Conservation (phyloP, 2,797 vertebrate species). For the Champsocephalus gunnari region DNA sequence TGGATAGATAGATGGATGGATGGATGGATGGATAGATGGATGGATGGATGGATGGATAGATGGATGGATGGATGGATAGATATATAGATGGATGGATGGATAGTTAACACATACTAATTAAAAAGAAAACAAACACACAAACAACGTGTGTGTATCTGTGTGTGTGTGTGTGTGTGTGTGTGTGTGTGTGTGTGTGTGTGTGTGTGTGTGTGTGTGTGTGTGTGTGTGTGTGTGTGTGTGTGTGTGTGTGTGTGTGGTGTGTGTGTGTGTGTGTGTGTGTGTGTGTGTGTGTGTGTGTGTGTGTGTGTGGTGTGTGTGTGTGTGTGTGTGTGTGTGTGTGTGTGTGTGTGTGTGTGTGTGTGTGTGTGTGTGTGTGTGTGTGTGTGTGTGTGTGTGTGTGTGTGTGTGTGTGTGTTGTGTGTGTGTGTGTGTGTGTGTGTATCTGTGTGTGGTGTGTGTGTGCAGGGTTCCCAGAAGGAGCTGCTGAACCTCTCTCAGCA, state of each 20-base stretch:
- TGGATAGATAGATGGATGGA: too few relatives aligned
- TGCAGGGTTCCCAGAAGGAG: slow-evolving; percentile 95
- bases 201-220: slow-evolving; percentile 35
- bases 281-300: slow-evolving; percentile 29
- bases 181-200: slow-evolving; percentile 35
- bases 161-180: too few relatives aligned
- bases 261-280: slow-evolving; percentile 33
- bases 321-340: background rate
- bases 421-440: background rate
- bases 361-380: slow-evolving; percentile 13
- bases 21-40: too few relatives aligned
- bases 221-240: background rate
- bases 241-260: slow-evolving; percentile 16
- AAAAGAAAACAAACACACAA: too few relatives aligned
- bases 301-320: slow-evolving; percentile 13
- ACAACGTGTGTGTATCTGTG: too few relatives aligned
- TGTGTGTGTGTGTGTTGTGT: slow-evolving; percentile 34
- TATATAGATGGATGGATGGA: too few relatives aligned
- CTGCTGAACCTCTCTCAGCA: slow-evolving; percentile 97
- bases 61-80: too few relatives aligned
- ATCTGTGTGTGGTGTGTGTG: slow-evolving; percentile 16
- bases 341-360: slow-evolving; percentile 18
- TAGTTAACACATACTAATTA: too few relatives aligned
- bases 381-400: slow-evolving; percentile 31
- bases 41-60: too few relatives aligned